A percentile compares a stretch with the other conserved stretches of the same genome.
phyloP scores from a whole-genome alignment of 2,797 vertebrate species.

The Scolopax bukidnonensis region DNA sequence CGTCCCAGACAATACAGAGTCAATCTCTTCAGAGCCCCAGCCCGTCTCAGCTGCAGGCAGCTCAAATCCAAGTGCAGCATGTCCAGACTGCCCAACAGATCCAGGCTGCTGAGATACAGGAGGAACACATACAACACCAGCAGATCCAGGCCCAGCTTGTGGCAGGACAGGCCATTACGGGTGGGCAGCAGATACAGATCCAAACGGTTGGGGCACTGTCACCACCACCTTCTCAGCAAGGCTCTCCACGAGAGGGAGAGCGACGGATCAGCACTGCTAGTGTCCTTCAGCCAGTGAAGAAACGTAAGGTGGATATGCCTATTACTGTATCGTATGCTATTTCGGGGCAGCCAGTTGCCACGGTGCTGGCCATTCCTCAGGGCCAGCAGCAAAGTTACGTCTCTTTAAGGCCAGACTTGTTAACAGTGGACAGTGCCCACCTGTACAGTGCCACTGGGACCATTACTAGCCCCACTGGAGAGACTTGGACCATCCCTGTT shows the following conservation, averaged over 20 bases:
- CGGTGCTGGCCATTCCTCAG: conserved; percentile 94
- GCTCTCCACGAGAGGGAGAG: conserved; percentile 90
- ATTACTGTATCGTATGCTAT: conserved; percentile 96
- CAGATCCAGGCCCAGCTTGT: conserved; percentile 96
- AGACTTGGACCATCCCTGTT: conserved; percentile 98
- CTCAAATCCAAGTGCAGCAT: conserved; percentile 92
- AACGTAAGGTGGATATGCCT: conserved; percentile 97
- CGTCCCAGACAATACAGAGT: conserved; percentile 89
- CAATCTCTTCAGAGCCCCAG: conserved; percentile 90
- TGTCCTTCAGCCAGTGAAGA: conserved; percentile 95
- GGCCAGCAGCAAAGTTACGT: conserved; percentile 97
- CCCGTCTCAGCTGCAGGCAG: conserved; percentile 90
- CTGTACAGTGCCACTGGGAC: conserved; percentile 97
- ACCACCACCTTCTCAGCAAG: conserved; percentile 88
- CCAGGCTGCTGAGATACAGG: conserved; percentile 88
- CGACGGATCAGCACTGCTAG: conserved; percentile 86
- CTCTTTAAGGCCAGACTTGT: conserved; percentile 93
- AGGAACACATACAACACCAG: conserved; percentile 92
- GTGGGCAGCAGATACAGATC: conserved; percentile 95
- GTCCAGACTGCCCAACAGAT: conserved; percentile 86
- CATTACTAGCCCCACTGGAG: conserved; percentile 96
- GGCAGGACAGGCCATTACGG: conserved; percentile 86
- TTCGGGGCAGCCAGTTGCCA: conserved; percentile 95
- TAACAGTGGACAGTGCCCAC: conserved; percentile 97
- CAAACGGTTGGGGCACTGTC: conserved; percentile 92